Conservation (phyloP, 2,888 invertebrate species). For the Dorcus hopei region DNA sequence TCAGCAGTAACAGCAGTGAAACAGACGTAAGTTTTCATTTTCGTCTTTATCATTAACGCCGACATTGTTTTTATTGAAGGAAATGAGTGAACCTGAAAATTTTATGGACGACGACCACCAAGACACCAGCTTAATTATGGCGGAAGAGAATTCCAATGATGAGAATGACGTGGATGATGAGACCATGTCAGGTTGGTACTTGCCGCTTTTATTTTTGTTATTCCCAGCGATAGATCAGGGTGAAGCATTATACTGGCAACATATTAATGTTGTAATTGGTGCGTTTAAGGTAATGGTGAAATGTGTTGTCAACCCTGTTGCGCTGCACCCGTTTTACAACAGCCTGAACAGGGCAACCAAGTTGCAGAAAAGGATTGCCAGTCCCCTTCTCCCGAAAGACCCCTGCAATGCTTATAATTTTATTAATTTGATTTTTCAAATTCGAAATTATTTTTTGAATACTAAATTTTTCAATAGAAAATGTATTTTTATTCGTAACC, state of each 20-base stretch:
- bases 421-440: no score
- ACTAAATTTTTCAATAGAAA: no score
- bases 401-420: slow-evolving; percentile 12
- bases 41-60: slow-evolving; percentile 24
- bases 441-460: no score
- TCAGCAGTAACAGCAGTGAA: slow-evolving; percentile 48
- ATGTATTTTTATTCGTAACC: no score
- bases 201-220: background rate
- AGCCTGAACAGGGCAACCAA: slow-evolving; percentile 36
- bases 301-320: slow-evolving; percentile 27
- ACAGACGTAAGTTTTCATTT: slow-evolving; percentile 38
- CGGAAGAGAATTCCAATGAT: slow-evolving; percentile 71
- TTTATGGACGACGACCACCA: slow-evolving; percentile 56
- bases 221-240: background rate
- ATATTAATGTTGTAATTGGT: no score
- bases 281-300: slow-evolving; percentile 36
- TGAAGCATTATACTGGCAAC: no score
- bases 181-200: slow-evolving; percentile 70
- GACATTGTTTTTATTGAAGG: slow-evolving; percentile 36
- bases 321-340: slow-evolving; percentile 20
- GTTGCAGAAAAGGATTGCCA: slow-evolving; percentile 41
- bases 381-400: slow-evolving; percentile 22
- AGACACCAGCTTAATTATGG: slow-evolving; percentile 52
- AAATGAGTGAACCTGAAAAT: slow-evolving; percentile 63
- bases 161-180: slow-evolving; percentile 87